Conservation (phyloP, 2,797 vertebrate genomes). For the Alca torda region DNA sequence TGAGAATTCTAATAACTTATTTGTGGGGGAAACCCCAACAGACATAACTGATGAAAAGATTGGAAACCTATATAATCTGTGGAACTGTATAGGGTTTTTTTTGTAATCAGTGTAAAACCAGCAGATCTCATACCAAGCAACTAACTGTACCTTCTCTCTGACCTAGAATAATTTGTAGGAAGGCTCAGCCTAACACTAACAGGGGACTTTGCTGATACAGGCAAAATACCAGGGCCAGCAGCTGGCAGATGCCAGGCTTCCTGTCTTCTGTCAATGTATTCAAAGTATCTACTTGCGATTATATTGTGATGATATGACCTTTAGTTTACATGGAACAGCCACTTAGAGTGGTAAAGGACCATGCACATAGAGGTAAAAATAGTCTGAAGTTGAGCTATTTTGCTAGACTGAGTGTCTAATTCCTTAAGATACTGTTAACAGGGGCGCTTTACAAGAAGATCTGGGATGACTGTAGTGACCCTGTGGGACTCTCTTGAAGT, state of each 20-base stretch:
- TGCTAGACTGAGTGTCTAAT: not conserved
- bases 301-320: not conserved
- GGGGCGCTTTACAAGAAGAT: not conserved
- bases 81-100: not conserved
- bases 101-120: not conserved
- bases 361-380: not conserved
- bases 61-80: not conserved
- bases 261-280: not conserved
- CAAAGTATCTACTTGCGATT: not conserved
- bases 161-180: not conserved
- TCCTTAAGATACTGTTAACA: not conserved
- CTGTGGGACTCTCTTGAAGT: not conserved
- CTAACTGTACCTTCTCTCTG: not conserved
- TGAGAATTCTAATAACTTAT: not conserved
- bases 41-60: not conserved
- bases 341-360: not conserved
- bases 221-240: not conserved
- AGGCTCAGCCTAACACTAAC: not conserved
- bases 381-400: not conserved
- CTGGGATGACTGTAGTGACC: not conserved
- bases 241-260: not conserved
- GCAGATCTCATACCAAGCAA: not conserved
- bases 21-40: rapidly evolving
- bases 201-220: not conserved
- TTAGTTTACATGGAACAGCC: not conserved